phyloP scores from a whole-genome alignment of 1,140 invertebrate genomes.

The Pararge aegeria region DNA sequence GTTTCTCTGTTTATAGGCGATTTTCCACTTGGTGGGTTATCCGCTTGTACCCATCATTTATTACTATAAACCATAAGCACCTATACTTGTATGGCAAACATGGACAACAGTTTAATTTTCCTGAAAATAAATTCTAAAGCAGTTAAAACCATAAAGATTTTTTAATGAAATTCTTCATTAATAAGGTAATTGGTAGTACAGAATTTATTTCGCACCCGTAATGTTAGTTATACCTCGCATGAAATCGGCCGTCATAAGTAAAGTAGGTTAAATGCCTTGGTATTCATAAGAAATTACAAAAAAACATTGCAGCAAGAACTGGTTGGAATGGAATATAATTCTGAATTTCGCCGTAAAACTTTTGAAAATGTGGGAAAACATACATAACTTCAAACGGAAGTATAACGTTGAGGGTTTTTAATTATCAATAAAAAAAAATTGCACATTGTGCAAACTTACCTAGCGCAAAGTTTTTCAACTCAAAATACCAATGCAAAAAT shows the following conservation, averaged over 20 bases:
- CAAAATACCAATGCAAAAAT: too few species aligned
- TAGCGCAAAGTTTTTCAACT: too few species aligned
- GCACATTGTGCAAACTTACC: too few species aligned
- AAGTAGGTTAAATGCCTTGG: slow-evolving; percentile 49
- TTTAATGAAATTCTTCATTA: slow-evolving; percentile 20
- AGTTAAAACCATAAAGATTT: neutral
- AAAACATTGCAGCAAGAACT: slow-evolving; percentile 32
- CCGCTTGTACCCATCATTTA: too few species aligned
- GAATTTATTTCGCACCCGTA: slow-evolving; percentile 20
- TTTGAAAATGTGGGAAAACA: too few species aligned
- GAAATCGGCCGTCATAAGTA: slow-evolving; percentile 47
- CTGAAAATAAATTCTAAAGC: neutral
- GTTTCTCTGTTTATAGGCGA: too few species aligned
- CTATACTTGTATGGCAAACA: too few species aligned
- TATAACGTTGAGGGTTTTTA: too few species aligned
- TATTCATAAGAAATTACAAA: slow-evolving; percentile 46
- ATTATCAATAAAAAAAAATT: too few species aligned
- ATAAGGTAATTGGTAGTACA: slow-evolving; percentile 9
- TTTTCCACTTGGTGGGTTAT: too few species aligned
- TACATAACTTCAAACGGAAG: too few species aligned
- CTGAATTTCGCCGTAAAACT: neutral
- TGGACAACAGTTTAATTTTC: neutral
- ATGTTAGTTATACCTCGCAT: slow-evolving; percentile 27
- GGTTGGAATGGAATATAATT: neutral
- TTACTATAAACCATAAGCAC: too few species aligned